phyloP scores from a whole-genome alignment of 2,888 invertebrate species.

The Camponotus fellah region DNA sequence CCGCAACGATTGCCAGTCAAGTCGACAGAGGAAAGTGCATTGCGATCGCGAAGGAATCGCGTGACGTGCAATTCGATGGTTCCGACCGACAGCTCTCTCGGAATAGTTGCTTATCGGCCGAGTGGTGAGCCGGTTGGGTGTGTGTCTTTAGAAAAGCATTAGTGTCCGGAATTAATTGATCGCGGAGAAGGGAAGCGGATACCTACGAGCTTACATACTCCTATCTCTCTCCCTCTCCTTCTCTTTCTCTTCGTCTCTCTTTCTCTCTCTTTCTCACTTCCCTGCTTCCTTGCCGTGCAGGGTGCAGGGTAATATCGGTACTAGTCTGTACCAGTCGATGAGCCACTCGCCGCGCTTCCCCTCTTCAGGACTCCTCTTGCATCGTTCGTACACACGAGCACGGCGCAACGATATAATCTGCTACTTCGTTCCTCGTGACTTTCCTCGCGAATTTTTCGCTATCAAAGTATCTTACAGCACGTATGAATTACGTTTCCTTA shows the following conservation, averaged over 20 bases:
- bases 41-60: conserved; percentile 75
- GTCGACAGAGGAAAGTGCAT: conserved; percentile 69
- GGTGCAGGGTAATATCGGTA: conserved; percentile 84
- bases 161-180: conserved; percentile 85
- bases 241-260: conserved; percentile 26
- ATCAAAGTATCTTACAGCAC: conserved; percentile 65
- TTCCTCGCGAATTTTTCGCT: conserved; percentile 66
- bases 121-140: conserved; percentile 71
- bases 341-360: conserved; percentile 78
- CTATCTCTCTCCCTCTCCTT: conserved; percentile 61
- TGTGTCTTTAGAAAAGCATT: conserved; percentile 84
- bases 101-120: conserved; percentile 77
- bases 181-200: conserved; percentile 82
- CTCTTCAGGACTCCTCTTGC: conserved; percentile 74
- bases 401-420: conserved; percentile 81
- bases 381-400: conserved; percentile 79
- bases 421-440: conserved; percentile 73
- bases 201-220: conserved; percentile 82
- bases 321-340: conserved; percentile 84
- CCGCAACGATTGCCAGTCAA: conserved; percentile 50
- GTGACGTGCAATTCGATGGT: conserved; percentile 78
- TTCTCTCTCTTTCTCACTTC: conserved; percentile 64
- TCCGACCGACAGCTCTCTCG: conserved; percentile 73
- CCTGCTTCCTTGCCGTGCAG: conserved; percentile 68
- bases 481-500: conserved; percentile 65